Percentiles rank a stretch among this genome's conserved stretches.
phyloP scores from a whole-genome alignment of 2,888 invertebrate genomes.

The Pachliopta kotzebuea region DNA sequence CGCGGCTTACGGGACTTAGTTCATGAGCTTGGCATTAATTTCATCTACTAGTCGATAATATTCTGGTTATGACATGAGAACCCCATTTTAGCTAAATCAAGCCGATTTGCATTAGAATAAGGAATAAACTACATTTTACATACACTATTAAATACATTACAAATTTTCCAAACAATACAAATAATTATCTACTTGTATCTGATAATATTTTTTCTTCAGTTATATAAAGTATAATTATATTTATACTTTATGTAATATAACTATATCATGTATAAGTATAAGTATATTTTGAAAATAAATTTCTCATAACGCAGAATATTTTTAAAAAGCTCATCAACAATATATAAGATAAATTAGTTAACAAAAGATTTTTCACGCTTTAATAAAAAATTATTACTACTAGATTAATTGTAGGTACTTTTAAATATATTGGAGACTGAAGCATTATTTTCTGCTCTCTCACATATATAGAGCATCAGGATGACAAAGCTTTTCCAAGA shows the following conservation, averaged over 20 bases:
- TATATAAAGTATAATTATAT: no score
- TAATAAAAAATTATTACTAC: neutral
- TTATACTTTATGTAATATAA: no score
- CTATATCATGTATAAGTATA: no score
- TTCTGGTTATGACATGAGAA: neutral
- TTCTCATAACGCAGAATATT: no score
- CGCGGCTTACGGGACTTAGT: neutral
- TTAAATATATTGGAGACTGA: neutral
- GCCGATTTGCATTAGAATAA: neutral
- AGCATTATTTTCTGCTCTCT: neutral
- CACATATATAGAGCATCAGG: neutral
- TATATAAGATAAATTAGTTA: no score
- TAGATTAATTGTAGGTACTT: neutral
- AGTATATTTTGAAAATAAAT: no score
- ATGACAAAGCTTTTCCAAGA: slow-evolving; percentile 16
- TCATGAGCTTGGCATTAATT: neutral
- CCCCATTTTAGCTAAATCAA: neutral
- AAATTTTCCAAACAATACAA: no score
- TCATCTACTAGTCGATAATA: neutral
- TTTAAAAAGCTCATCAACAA: no score
- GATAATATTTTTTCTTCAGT: no score
- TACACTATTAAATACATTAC: no score
- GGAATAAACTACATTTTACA: neutral
- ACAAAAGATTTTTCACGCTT: no score
- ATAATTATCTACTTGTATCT: no score